Base-by-base conservation (phyloP, 2,797 vertebrate genomes). In the Vireo griseus region DNA sequence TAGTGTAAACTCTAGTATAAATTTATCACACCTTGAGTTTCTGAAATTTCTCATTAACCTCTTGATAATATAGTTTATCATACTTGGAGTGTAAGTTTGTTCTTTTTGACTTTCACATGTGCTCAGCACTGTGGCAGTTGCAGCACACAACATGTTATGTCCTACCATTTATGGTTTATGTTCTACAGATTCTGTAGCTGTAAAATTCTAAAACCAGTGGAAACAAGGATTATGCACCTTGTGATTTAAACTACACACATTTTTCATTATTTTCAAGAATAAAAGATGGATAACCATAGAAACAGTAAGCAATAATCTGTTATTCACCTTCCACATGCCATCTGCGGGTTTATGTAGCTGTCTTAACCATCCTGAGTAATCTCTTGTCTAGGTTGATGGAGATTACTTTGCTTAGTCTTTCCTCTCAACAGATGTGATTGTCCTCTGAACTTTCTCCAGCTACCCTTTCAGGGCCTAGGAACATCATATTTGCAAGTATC, bases 31-130 rank as follows among this genome's bases (percentile, higher is more conserved):
- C 28, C 63, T 62, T 71, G 40, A 75, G 14, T 86, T 72, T 84
- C 55, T 86, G 51, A 94, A 63, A 47, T 28, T 16, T 79, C 47
- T 89, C 50, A 91, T 89, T 95, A 87, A 92, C 33, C 33, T 91
- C 59, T 89, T 76, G 24, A n/a, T 82, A 82, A 68, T 44, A 71
- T 6, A 52, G 37, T 68, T 92, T 86, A 85, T 85, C 93, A 48
- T 33, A 80, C 80, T 77, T 67, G 90, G 51, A 87, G 26, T 48
- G 14, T 87, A 89, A 81, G 29, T 26, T 79, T 82, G 66, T 75
- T 57, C 21, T 90, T 92, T 92, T 52, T 84, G 80, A 88, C 86
- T 90, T 93, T 82, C 39, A 24, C 9, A 63, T 78, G 20, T 65
- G 35, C 24, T 85, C 40, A 67, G 62, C 47, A 47, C 51, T 86